phyloP scores from a whole-genome alignment of 2,888 invertebrate species.

The Pinctada fucata region DNA sequence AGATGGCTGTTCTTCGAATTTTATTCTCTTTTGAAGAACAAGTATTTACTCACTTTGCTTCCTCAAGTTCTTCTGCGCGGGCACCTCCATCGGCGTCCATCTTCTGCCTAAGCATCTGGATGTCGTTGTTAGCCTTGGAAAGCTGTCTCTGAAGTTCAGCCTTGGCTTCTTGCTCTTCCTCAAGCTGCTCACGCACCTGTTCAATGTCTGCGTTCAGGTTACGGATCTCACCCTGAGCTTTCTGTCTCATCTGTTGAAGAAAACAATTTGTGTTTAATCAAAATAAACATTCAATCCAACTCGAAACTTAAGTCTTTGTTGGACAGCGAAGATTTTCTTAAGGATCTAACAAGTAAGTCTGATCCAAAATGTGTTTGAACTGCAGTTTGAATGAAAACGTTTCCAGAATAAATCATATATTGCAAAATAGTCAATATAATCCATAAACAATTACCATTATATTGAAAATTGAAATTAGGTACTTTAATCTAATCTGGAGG shows the following conservation, averaged over 20 bases:
- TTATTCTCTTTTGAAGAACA: too few relatives aligned
- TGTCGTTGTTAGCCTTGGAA: slow-evolving; percentile 98
- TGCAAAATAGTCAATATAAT: too few relatives aligned
- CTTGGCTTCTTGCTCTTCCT: slow-evolving; percentile 99
- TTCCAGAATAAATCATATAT: too few relatives aligned
- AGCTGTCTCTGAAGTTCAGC: slow-evolving; percentile 99
- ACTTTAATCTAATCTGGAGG: too few relatives aligned
- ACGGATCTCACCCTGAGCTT: slow-evolving; percentile 88
- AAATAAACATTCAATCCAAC: neutral
- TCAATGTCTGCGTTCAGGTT: slow-evolving; percentile 99
- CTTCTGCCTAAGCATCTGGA: slow-evolving; percentile 98
- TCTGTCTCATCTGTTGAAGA: slow-evolving; percentile 65
- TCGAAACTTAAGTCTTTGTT: too few relatives aligned
- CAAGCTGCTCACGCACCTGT: slow-evolving; percentile 98
- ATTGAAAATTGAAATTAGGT: too few relatives aligned
- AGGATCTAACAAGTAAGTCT: too few relatives aligned
- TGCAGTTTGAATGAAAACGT: too few relatives aligned
- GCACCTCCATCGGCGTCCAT: slow-evolving; percentile 92
- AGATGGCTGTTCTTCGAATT: too few relatives aligned
- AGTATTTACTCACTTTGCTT: slow-evolving; percentile 66
- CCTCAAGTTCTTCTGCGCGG: slow-evolving; percentile 78
- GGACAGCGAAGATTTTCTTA: too few relatives aligned
- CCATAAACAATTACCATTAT: too few relatives aligned
- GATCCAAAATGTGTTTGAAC: too few relatives aligned
- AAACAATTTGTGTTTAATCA: neutral